Percentiles rank a stretch among this genome's conserved stretches.
phyloP scores from a whole-genome alignment of 2,888 invertebrate species.

The Lasioglossum oenotherae region DNA sequence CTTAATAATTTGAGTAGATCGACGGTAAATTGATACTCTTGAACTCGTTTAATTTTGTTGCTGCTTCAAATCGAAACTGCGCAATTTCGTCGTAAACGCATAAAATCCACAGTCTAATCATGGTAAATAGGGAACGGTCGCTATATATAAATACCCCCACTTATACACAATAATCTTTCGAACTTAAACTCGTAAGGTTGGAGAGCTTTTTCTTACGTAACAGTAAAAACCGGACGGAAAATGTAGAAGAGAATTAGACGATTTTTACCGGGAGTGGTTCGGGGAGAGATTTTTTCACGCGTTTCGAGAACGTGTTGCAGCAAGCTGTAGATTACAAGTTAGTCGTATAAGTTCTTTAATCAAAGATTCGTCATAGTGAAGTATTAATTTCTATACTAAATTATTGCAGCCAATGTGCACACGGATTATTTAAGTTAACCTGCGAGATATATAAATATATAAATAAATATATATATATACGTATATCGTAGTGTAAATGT shows the following conservation, averaged over 20 bases:
- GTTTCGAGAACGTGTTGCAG: slow-evolving; percentile 29
- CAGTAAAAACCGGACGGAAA: slow-evolving; percentile 16
- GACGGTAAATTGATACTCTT: not conserved
- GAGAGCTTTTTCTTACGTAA: slow-evolving; percentile 53
- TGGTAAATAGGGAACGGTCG: slow-evolving; percentile 17
- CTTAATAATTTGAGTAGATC: not conserved
- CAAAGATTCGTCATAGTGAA: slow-evolving; percentile 79
- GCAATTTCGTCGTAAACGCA: not conserved
- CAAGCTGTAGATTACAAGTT: slow-evolving; percentile 62
- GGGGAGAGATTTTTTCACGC: slow-evolving; percentile 47
- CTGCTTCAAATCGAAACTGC: not conserved
- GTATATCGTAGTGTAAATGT: slow-evolving; percentile 73
- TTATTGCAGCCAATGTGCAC: slow-evolving; percentile 74
- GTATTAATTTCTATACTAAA: slow-evolving; percentile 78
- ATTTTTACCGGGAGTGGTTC: slow-evolving; percentile 39
- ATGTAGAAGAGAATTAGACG: slow-evolving; percentile 31
- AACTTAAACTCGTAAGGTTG: slow-evolving; percentile 51
- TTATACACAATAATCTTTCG: slow-evolving; percentile 51
- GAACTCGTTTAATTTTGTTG: not conserved
- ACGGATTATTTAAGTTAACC: slow-evolving; percentile 71
- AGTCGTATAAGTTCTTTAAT: slow-evolving; percentile 77
- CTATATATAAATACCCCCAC: slow-evolving; percentile 33
- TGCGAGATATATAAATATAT: slow-evolving; percentile 63
- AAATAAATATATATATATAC: slow-evolving; percentile 9
- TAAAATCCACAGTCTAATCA: not conserved